Conservation (phyloP, 2,888 invertebrate genomes). For the Maniola hyperantus region DNA sequence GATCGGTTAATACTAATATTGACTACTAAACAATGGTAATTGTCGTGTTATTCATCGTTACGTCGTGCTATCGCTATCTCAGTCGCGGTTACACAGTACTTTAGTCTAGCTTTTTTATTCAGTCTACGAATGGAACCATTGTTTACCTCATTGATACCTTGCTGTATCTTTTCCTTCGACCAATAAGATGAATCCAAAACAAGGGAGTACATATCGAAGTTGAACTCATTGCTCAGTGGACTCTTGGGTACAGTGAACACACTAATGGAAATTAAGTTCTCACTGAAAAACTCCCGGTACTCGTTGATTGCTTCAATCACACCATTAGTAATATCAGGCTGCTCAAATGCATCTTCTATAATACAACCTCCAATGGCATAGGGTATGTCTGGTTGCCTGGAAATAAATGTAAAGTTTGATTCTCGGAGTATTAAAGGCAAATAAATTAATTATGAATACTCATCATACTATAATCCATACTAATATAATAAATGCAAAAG, state of each 20-base stretch:
- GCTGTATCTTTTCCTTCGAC: conserved; percentile 62
- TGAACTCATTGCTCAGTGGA: conserved; percentile 43
- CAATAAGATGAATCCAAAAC: conserved; percentile 66
- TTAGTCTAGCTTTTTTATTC: too few species aligned
- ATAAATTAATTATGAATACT: too few species aligned
- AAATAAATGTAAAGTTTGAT: conserved; percentile 42
- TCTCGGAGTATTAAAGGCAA: neutral
- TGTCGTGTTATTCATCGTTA: too few species aligned
- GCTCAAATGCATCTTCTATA: conserved; percentile 63
- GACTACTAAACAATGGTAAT: too few species aligned
- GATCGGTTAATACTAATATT: too few species aligned
- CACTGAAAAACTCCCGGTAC: conserved; percentile 56
- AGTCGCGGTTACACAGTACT: too few species aligned
- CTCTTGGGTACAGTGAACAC: conserved; percentile 65
- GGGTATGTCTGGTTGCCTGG: conserved; percentile 69
- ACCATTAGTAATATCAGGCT: conserved; percentile 50
- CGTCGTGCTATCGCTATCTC: too few species aligned
- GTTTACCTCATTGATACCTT: conserved; percentile 63
- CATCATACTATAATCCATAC: too few species aligned
- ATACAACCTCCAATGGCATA: conserved; percentile 76
- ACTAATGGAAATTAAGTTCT: conserved; percentile 67
- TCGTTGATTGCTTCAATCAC: conserved; percentile 58
- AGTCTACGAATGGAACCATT: neutral
- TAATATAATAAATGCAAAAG: too few species aligned
- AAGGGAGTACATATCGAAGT: conserved; percentile 70